Evolutionary conservation across 2,888 invertebrate species (phyloP).

Genomic region (Cephus spinipes): DNA sequence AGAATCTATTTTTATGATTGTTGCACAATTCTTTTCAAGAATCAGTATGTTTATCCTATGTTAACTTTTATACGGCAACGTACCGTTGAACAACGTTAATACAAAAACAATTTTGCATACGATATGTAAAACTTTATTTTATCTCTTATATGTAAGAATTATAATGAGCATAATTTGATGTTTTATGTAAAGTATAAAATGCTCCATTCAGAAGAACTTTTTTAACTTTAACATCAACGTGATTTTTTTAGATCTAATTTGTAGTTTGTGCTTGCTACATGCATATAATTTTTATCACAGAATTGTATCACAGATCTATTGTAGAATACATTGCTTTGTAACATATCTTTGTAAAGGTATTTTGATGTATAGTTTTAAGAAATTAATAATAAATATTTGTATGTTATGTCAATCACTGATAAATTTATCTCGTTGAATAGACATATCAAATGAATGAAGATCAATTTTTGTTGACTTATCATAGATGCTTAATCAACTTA

Average conservation of each 20-base stretch:
- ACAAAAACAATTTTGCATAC: too few relatives aligned
- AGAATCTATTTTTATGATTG: neutral
- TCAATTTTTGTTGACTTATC: neutral
- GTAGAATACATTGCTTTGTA: too few relatives aligned
- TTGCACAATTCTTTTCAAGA: neutral
- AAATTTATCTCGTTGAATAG: neutral
- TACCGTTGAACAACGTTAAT: neutral
- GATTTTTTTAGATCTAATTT: too few relatives aligned
- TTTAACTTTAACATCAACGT: too few relatives aligned
- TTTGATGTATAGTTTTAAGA: neutral
- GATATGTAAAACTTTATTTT: too few relatives aligned
- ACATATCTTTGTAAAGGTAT: neutral
- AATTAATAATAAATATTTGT: neutral
- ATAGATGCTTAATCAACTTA: neutral
- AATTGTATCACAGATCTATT: too few relatives aligned
- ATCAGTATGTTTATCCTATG: neutral
- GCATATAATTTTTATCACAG: too few relatives aligned
- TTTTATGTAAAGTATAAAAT: too few relatives aligned
- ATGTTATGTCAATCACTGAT: neutral
- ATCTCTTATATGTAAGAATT: too few relatives aligned
- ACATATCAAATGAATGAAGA: neutral
- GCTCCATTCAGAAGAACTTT: too few relatives aligned
- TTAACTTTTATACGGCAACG: neutral
- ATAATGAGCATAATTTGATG: too few relatives aligned
- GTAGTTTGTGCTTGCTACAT: too few relatives aligned